Conservation (phyloP, 2,888 invertebrate genomes). For the Tenthredo mesomela region DNA sequence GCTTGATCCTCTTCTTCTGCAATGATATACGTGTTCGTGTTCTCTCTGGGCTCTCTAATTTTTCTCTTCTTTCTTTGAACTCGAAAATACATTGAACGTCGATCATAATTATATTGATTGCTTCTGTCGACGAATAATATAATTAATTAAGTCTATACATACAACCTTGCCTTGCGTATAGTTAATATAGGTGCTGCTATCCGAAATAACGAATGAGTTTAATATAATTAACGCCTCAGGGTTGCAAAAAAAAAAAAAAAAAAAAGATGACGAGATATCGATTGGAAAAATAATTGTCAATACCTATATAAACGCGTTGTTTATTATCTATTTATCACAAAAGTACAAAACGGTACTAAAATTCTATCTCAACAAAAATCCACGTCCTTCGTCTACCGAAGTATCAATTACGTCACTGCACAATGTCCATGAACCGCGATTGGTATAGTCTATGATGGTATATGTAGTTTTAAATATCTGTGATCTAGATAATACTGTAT, state of each 20-base stretch:
- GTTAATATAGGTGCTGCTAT: too few species aligned
- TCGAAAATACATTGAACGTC: too few species aligned
- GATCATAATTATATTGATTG: too few species aligned
- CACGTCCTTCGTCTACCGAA: background rate
- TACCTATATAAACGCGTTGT: background rate
- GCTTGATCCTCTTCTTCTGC: background rate
- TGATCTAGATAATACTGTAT: background rate
- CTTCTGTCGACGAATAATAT: too few species aligned
- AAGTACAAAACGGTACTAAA: background rate
- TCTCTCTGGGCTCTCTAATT: background rate
- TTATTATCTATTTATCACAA: background rate
- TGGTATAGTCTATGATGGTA: background rate
- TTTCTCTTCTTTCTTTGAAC: background rate
- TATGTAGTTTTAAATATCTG: background rate
- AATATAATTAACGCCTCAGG: background rate
- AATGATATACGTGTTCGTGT: background rate
- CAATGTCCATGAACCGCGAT: conserved; percentile 11
- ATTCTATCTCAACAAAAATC: background rate
- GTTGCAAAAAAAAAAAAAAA: too few species aligned
- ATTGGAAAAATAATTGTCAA: background rate
- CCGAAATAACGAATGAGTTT: too few species aligned
- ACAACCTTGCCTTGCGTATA: too few species aligned
- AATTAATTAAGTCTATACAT: too few species aligned
- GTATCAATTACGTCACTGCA: background rate
- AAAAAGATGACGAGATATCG: background rate